Conservation (phyloP, 1,140 invertebrate species). For the Carcinoscorpius rotundicauda region DNA sequence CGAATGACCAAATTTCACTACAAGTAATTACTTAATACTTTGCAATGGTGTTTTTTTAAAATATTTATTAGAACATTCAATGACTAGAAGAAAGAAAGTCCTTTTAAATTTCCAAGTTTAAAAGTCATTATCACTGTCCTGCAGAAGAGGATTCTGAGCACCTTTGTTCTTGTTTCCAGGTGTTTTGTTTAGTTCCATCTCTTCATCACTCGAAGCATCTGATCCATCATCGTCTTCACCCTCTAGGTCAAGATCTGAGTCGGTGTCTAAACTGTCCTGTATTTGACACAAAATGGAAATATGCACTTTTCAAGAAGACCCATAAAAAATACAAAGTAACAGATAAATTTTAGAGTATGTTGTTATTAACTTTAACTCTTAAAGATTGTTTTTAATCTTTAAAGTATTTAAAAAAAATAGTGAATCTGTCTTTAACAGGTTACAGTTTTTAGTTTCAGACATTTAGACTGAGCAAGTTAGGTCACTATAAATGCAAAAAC, state of each 20-base stretch:
- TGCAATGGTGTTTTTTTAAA: too few relatives aligned
- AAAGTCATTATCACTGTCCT: slow-evolving; percentile 23
- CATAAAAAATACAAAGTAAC: neutral
- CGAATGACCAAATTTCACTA: too few relatives aligned
- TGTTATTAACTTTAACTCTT: neutral
- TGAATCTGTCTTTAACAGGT: neutral
- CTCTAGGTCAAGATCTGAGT: slow-evolving; percentile 40
- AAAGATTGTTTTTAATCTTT: slow-evolving; percentile 1
- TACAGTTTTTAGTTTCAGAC: neutral
- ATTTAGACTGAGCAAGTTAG: slow-evolving; percentile 1
- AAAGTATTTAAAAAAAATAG: neutral
- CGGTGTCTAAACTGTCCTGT: slow-evolving; percentile 34
- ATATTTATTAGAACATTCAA: too few relatives aligned
- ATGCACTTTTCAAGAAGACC: slow-evolving; percentile 2
- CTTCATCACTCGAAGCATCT: slow-evolving; percentile 22
- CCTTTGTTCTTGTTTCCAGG: slow-evolving; percentile 10
- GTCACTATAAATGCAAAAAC: too few relatives aligned
- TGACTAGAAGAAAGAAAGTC: too few relatives aligned
- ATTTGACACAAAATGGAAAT: neutral
- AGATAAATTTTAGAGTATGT: neutral
- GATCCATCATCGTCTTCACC: slow-evolving; percentile 26
- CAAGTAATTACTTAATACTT: too few relatives aligned
- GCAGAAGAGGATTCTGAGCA: slow-evolving; percentile 3
- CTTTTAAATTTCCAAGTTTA: neutral
- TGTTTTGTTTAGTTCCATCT: slow-evolving; percentile 19